These are phyloP conservation scores for Ctenosaura bakeri DNA, from an alignment of 2,797 vertebrate species.

Conservation along the genomic window DNA sequence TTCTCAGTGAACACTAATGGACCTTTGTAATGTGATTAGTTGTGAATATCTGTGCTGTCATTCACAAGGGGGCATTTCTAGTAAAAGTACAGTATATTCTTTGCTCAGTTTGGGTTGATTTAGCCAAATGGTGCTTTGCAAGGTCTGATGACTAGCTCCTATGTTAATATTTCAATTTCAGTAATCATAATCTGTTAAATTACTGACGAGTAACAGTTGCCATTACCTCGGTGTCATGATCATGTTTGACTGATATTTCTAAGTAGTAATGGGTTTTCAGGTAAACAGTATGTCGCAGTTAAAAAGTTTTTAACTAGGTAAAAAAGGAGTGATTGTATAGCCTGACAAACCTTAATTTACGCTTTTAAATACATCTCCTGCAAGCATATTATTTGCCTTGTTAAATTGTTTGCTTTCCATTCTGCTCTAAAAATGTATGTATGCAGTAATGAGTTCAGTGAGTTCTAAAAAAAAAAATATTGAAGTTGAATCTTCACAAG, in stretches of 20 bases:
- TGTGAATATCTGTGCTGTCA: constrained; percentile 71
- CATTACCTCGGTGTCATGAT: neutral
- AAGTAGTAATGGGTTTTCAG: neutral
- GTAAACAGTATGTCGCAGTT: neutral
- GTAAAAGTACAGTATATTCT: constrained; percentile 56
- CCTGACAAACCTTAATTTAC: neutral
- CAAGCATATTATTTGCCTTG: neutral
- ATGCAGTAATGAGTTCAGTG: neutral
- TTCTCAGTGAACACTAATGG: constrained; percentile 72
- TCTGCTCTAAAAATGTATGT: neutral
- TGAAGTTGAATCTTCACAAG: neutral
- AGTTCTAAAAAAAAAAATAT: too few species aligned
- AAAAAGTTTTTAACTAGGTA: neutral
- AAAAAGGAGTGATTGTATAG: neutral
- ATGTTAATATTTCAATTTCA: constrained; percentile 22
- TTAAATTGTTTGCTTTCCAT: neutral
- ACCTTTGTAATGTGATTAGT: constrained; percentile 68
- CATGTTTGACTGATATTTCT: neutral
- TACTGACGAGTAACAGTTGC: neutral
- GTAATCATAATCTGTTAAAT: constrained; percentile 7
- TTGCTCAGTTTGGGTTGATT: constrained; percentile 28
- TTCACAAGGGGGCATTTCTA: constrained; percentile 68
- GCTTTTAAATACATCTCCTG: neutral
- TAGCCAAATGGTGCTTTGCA: neutral
- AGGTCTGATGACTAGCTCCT: neutral